Conservation (phyloP, 2,888 invertebrate species). For the Adela reaumurella region DNA sequence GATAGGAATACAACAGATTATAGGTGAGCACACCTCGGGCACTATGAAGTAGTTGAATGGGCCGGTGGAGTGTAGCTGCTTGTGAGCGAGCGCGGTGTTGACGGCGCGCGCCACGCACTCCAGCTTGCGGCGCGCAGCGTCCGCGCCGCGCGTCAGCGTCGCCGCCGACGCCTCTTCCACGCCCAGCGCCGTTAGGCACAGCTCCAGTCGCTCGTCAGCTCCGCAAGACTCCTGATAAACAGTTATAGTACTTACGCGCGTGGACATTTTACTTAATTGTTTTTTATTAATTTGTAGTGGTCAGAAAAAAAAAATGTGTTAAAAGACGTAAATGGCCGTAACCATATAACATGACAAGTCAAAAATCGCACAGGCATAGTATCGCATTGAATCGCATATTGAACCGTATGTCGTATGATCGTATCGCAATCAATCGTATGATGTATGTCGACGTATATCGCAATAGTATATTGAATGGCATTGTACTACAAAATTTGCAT, state of each 20-base stretch:
- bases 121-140: constrained; percentile 65
- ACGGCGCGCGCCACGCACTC: constrained; percentile 71
- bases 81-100: constrained; percentile 73
- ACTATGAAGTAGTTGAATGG: constrained; percentile 86
- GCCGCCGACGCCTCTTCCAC: constrained; percentile 50
- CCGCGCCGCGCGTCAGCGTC: constrained; percentile 65
- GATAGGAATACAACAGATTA: too few species aligned
- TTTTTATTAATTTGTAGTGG: constrained; percentile 3
- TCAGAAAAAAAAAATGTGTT: too few species aligned
- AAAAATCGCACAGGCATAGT: too few species aligned
- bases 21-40: constrained; percentile 81
- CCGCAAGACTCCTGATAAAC: constrained; percentile 25
- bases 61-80: constrained; percentile 79
- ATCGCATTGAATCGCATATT: too few species aligned
- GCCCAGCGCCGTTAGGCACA: constrained; percentile 37
- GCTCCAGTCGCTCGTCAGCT: constrained; percentile 35
- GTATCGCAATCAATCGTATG: too few species aligned
- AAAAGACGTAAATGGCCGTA: too few species aligned
- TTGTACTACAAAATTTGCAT: too few species aligned
- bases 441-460: too few species aligned
- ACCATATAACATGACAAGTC: too few species aligned
- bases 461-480: too few species aligned
- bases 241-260: neutral
- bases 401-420: too few species aligned
- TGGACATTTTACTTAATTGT: neutral